phyloP scores from a whole-genome alignment of 2,113 vertebrate genomes.

The Tachycineta bicolor region DNA sequence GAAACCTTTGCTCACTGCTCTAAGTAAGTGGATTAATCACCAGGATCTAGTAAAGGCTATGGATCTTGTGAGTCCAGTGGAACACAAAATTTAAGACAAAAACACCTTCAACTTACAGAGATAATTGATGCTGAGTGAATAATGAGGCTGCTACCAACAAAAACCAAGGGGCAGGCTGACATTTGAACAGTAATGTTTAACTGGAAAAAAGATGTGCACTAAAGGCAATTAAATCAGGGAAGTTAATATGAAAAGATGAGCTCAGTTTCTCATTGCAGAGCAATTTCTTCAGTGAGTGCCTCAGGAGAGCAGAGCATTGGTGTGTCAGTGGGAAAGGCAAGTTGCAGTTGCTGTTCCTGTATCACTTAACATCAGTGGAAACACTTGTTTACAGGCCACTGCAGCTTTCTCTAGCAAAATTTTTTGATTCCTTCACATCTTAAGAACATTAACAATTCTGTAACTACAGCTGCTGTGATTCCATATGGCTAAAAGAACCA shows the following conservation, averaged over 20 bases:
- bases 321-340: rapidly evolving
- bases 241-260: not conserved
- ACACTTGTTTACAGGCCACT: not conserved
- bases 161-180: not conserved
- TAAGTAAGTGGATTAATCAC: not conserved
- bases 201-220: not conserved
- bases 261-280: not conserved
- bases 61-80: not conserved
- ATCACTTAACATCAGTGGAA: not conserved
- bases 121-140: not conserved
- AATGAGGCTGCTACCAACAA: not conserved
- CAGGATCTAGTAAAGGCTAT: not conserved
- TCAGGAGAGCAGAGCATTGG: not conserved
- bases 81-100: not conserved
- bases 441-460: not conserved
- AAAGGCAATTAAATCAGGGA: not conserved
- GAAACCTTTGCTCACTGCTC: not conserved
- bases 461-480: not conserved
- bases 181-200: not conserved
- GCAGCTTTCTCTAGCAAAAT: not conserved
- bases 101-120: not conserved
- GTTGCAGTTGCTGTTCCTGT: not conserved
- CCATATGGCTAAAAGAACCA: not conserved
- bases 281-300: not conserved
- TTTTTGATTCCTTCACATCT: not conserved